Evolutionary conservation across 2,888 invertebrate genomes (phyloP).

Genomic region (Ochlodes sylvanus): DNA sequence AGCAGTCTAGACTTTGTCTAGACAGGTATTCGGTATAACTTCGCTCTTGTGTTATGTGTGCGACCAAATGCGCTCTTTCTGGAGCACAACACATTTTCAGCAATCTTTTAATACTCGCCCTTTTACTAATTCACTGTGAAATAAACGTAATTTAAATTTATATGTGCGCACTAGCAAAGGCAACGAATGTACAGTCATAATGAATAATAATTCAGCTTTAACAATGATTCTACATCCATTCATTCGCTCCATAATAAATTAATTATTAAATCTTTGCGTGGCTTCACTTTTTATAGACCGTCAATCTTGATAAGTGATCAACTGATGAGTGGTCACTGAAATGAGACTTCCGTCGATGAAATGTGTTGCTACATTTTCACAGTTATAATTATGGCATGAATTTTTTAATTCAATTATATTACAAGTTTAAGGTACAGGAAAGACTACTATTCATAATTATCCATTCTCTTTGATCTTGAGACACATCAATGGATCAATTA

Average conservation of each 20-base stretch:
- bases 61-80: constrained; percentile 63
- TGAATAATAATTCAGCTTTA: constrained; percentile 16
- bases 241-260: constrained; percentile 21
- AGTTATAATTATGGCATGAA: no score
- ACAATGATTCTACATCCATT: constrained; percentile 19
- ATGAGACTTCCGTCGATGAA: neutral
- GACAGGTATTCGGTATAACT: constrained; percentile 80
- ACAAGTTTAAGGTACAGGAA: neutral
- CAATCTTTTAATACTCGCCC: constrained; percentile 50
- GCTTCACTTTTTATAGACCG: neutral
- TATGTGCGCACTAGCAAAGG: constrained; percentile 14
- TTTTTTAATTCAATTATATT: neutral
- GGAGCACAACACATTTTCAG: constrained; percentile 43
- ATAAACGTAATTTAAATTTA: constrained; percentile 21
- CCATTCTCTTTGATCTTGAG: constrained; percentile 23
- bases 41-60: constrained; percentile 69
- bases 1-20: constrained; percentile 79
- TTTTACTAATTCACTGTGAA: constrained; percentile 35
- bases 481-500: constrained; percentile 20
- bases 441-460: no score
- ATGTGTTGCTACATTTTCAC: neutral
- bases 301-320: neutral
- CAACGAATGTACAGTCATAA: neutral
- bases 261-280: constrained; percentile 3
- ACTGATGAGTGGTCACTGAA: neutral